Evolutionary conservation across 2,113 vertebrate species (phyloP).

Genomic region (Talpa occidentalis): DNA sequence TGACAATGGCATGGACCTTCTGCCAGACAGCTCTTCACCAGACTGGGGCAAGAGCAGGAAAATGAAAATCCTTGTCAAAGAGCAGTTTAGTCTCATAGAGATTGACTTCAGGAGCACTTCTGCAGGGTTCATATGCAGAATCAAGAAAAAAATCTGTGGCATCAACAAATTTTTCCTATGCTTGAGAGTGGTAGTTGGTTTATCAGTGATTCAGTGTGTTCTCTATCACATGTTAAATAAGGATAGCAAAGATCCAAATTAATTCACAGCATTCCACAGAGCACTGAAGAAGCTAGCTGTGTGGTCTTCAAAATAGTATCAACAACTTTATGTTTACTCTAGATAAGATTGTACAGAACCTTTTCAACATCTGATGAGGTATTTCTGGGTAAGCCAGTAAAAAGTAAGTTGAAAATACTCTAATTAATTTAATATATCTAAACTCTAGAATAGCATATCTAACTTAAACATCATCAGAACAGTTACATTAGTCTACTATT

Average conservation of each 20-base stretch:
- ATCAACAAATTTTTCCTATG: conserved; percentile 87
- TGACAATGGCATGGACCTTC: conserved; percentile 90
- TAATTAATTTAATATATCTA: no score
- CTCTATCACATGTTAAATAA: conserved; percentile 84
- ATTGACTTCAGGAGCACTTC: conserved; percentile 93
- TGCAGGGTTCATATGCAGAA: conserved; percentile 94
- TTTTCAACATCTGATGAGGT: no score
- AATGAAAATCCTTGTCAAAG: conserved; percentile 90
- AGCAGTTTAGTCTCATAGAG: conserved; percentile 91
- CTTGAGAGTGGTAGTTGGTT: no score
- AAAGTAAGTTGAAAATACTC: no score
- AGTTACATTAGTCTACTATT: no score
- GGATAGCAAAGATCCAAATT: conserved; percentile 90
- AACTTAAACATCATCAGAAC: no score
- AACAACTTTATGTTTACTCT: conserved; percentile 86
- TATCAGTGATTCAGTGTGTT: conserved; percentile 85
- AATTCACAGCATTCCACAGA: conserved; percentile 90
- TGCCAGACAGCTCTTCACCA: conserved; percentile 89
- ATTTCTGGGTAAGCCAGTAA: no score
- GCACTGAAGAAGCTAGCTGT: conserved; percentile 85
- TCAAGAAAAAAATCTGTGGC: conserved; percentile 90
- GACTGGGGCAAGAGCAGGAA: conserved; percentile 89
- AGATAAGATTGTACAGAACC: conserved; percentile 81
- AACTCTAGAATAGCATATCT: no score
- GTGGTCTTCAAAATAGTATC: conserved; percentile 89